These are phyloP conservation scores for Tragelaphus strepsiceros DNA, from an alignment of 2,113 vertebrate genomes.

Conservation along the genomic window DNA sequence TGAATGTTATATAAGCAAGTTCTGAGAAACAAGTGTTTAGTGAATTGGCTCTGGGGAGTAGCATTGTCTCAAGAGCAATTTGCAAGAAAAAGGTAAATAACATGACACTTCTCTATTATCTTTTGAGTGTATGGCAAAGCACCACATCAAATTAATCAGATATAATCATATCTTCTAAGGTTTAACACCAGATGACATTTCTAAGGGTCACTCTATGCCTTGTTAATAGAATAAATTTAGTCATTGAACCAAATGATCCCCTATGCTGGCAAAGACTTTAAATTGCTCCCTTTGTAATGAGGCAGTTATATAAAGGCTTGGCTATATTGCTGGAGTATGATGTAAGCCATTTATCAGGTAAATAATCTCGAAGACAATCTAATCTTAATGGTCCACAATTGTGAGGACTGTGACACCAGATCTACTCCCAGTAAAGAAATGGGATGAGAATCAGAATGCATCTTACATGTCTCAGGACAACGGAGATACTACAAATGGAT, in stretches of 20 bases:
- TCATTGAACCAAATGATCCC: conserved; percentile 46
- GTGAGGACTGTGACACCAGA: conserved; percentile 34
- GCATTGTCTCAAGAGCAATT: conserved; percentile 32
- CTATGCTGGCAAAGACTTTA: conserved; percentile 28
- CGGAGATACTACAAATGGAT: background rate
- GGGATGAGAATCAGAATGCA: background rate
- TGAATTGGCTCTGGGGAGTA: background rate
- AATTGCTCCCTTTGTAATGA: conserved; percentile 55
- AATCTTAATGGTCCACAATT: conserved; percentile 39
- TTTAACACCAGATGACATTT: conserved; percentile 40
- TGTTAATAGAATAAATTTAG: conserved; percentile 63
- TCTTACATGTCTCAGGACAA: background rate
- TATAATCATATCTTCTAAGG: conserved; percentile 17
- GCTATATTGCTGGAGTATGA: conserved; percentile 27
- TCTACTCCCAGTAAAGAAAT: conserved; percentile 22
- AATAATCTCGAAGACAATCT: conserved; percentile 65
- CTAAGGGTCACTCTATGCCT: background rate
- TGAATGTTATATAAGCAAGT: background rate
- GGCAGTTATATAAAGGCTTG: conserved; percentile 56
- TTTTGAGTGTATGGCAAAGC: background rate
- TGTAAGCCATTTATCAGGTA: conserved; percentile 63
- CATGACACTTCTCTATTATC: background rate
- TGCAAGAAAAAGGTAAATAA: conserved; percentile 24
- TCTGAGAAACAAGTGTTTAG: background rate
- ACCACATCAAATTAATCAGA: conserved; percentile 23